Evolutionary conservation across 2,888 invertebrate genomes (phyloP).

Genomic region (Amiota mariae): DNA sequence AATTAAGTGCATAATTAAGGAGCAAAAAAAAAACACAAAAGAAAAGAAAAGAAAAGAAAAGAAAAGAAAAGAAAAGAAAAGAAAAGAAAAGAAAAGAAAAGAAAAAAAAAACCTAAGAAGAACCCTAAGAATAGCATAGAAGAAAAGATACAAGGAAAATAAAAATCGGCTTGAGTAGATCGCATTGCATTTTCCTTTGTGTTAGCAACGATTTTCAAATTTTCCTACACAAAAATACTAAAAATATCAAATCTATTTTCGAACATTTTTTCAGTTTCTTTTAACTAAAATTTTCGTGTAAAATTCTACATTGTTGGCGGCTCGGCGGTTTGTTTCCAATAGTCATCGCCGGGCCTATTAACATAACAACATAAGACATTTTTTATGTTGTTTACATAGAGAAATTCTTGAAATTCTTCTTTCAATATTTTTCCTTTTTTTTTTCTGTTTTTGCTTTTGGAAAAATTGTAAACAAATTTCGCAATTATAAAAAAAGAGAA

Average conservation of each 20-base stretch:
- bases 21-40: no score
- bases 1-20: no score
- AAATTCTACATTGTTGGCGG: slow-evolving; percentile 52
- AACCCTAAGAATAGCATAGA: slow-evolving; percentile 37
- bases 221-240: slow-evolving; percentile 53
- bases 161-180: slow-evolving; percentile 29
- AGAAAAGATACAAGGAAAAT: neutral
- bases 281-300: slow-evolving; percentile 36
- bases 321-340: slow-evolving; percentile 30
- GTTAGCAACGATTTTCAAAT: slow-evolving; percentile 21
- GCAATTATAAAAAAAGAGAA: no score
- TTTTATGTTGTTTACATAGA: slow-evolving; percentile 28
- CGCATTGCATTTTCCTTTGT: slow-evolving; percentile 45
- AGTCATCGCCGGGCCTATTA: slow-evolving; percentile 41
- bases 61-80: neutral
- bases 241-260: slow-evolving; percentile 63
- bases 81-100: no score
- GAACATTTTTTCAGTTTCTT: slow-evolving; percentile 46
- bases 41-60: no score
- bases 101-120: neutral
- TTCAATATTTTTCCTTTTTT: neutral
- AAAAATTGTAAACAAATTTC: no score
- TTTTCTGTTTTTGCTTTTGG: neutral
- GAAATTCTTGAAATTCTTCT: slow-evolving; percentile 1
- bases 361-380: slow-evolving; percentile 13